These are phyloP conservation scores for Corvus cornix DNA, from an alignment of 2,113 vertebrate genomes.

Conservation along the genomic window DNA sequence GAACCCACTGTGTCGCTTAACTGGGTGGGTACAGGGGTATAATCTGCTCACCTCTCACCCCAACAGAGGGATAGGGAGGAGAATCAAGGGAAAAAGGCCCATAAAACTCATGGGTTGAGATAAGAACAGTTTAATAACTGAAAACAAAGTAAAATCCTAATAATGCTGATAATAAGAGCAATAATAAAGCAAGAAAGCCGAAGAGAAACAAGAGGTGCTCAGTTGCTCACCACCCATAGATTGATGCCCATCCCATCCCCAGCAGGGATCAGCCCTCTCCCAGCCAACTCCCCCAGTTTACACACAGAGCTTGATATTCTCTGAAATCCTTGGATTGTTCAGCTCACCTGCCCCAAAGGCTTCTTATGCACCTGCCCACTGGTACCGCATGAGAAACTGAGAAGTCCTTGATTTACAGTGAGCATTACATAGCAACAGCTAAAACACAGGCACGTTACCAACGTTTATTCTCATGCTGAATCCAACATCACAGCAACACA, in stretches of 20 bases:
- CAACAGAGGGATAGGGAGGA: neutral
- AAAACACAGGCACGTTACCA: rapidly evolving
- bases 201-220: neutral
- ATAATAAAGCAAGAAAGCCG: neutral
- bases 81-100: neutral
- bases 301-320: neutral
- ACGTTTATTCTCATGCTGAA: neutral
- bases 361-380: neutral
- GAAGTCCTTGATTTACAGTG: neutral
- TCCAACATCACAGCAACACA: neutral
- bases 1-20: neutral
- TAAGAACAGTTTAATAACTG: neutral
- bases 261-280: neutral
- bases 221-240: neutral
- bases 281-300: neutral
- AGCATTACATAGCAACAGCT: neutral
- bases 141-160: neutral
- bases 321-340: neutral
- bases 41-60: neutral
- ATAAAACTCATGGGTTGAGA: neutral
- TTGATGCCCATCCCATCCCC: neutral
- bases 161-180: neutral
- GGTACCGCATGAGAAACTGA: neutral
- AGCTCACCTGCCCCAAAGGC: neutral
- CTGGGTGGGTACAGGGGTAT: neutral